Base-by-base conservation (phyloP, 2,888 invertebrate species). In the Saturnia pavonia region DNA sequence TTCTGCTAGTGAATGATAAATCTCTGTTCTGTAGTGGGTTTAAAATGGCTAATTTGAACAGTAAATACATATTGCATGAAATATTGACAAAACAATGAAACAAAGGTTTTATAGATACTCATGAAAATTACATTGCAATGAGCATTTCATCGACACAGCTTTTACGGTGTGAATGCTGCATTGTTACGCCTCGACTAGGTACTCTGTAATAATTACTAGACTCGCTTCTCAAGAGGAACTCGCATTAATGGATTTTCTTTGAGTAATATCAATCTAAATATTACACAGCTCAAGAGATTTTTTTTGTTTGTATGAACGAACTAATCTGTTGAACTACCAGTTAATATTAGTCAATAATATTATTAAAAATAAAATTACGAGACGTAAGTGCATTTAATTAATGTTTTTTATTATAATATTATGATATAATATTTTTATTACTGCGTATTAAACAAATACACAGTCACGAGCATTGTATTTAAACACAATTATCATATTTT, bases 141-240 rank as follows among this genome's bases (percentile, higher is more conserved):
- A 22, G 7, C 54, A 54, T 22, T 54, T 54, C 54, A 54, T 54
- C 22, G 54, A 54, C 11, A 2, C 22, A 22, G 57, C 27, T 14
- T 60, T 60, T 60, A 60, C 57, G 11, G 57, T 27, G 27, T 27
- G 25, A 60, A 27, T 60, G 27, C 25, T 60, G 57, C 57, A 60
- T 60, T 60, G 57, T 60, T 60, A 60, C 27, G 57, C 27, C 25
- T 27, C 14, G 27, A 60, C 11, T 54, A 54, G 22, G 57, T 60
- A 60, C 57, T 60, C 57, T 12, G 57, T 4, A 14, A 60, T 60
- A 60, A 60, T 60, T 60, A 60, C 57, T 60, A 11, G 57, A 60
- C 11, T 54, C 57, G 57, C 12, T 60, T 60, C 25, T 60, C 12
- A 60, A 27, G 14, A 27, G 57, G 25, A 2, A 60, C 14, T 60